Percentiles rank a stretch among this genome's conserved stretches.
These are phyloP conservation scores for Archaeoteleia sp. DNA, from an alignment of 2,888 invertebrate genomes.

Conservation along the genomic window DNA sequence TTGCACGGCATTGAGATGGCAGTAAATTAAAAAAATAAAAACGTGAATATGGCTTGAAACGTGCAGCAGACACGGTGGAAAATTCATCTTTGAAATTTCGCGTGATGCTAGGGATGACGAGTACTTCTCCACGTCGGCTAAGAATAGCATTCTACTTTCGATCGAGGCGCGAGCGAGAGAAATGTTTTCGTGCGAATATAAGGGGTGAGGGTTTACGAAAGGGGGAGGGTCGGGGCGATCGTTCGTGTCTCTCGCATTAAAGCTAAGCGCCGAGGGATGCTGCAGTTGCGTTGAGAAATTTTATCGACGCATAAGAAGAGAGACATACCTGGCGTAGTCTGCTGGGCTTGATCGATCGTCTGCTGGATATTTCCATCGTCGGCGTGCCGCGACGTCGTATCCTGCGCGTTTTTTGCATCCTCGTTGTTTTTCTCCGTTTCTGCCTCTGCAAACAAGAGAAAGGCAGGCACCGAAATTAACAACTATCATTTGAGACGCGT, in stretches of 20 bases:
- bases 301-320: constrained; percentile 47
- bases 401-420: constrained; percentile 48
- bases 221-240: constrained; percentile 23
- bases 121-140: constrained; percentile 15
- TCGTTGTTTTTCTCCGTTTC: constrained; percentile 32
- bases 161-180: constrained; percentile 7
- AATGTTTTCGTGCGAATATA: constrained; percentile 20
- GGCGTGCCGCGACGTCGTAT: constrained; percentile 39
- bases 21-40: no score
- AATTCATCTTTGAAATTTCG: not conserved
- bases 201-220: constrained; percentile 7
- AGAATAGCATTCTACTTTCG: constrained; percentile 21
- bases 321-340: constrained; percentile 65
- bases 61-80: not conserved
- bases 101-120: constrained; percentile 9
- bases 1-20: no score
- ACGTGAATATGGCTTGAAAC: constrained; percentile 1
- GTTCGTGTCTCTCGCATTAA: constrained; percentile 38
- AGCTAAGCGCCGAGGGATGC: constrained; percentile 39
- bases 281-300: constrained; percentile 47
- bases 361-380: constrained; percentile 58
- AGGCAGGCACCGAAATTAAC: constrained; percentile 10
- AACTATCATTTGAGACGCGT: not conserved
- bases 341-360: constrained; percentile 67
- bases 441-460: constrained; percentile 35